Conservation (phyloP, 2,888 invertebrate species). For the Chymomyza caudatula region DNA sequence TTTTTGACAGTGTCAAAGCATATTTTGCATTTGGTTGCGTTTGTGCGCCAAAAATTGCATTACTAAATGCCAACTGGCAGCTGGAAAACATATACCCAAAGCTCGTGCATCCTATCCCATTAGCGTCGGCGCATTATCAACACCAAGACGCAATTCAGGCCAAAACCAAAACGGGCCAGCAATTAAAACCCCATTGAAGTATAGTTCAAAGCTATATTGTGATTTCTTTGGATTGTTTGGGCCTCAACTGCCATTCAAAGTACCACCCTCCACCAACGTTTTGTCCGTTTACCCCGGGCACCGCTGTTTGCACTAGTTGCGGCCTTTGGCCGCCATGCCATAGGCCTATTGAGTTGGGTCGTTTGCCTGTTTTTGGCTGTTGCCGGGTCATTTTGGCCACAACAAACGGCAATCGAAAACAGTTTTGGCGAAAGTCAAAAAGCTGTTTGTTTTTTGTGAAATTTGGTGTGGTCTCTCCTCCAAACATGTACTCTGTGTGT, state of each 20-base stretch:
- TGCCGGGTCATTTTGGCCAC: background rate
- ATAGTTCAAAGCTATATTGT: background rate
- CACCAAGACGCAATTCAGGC: background rate
- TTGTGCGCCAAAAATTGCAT: background rate
- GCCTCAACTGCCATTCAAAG: background rate
- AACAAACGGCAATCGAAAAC: background rate
- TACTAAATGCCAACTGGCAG: background rate
- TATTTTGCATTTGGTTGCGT: conserved; percentile 46
- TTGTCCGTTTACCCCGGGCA: too few relatives aligned
- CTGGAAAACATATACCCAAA: background rate
- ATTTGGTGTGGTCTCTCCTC: background rate
- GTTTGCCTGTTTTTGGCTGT: background rate
- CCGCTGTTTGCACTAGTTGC: background rate
- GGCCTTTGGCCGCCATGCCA: background rate
- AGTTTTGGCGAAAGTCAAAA: background rate
- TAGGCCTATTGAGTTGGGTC: background rate
- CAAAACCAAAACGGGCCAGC: background rate
- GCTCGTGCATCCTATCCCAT: background rate
- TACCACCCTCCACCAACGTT: background rate
- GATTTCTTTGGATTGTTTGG: background rate
- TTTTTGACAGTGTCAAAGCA: conserved; percentile 38
- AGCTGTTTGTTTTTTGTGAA: background rate
- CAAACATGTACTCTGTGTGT: too few relatives aligned
- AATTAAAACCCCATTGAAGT: background rate
- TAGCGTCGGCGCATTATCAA: background rate